Conservation (phyloP, 2,113 vertebrate species). For the Ammodytes dubius region DNA sequence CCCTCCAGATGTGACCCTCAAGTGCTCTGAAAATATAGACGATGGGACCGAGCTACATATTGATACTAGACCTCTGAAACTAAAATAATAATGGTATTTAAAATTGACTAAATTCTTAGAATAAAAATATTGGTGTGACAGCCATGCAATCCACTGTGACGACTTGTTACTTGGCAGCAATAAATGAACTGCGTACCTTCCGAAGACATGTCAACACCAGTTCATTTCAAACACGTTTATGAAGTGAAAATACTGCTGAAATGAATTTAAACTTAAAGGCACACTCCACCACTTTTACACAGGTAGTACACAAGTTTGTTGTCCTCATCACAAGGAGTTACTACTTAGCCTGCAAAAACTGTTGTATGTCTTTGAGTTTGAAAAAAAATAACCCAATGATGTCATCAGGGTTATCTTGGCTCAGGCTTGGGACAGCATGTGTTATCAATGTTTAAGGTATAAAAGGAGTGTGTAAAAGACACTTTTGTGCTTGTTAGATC, state of each 20-base stretch:
- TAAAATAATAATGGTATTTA: no score
- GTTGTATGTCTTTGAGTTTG: not conserved
- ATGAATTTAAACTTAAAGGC: not conserved
- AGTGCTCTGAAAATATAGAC: not conserved
- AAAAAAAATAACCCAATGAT: not conserved
- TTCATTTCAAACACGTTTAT: not conserved
- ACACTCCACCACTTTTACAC: not conserved
- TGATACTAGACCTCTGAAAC: no score
- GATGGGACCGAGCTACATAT: not conserved
- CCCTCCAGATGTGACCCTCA: constrained; percentile 49
- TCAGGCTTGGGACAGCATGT: no score
- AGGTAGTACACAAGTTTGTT: not conserved
- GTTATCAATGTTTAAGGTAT: no score
- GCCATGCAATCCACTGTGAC: no score
- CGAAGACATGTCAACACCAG: no score
- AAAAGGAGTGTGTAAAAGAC: not conserved
- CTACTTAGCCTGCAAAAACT: not conserved
- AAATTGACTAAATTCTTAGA: no score
- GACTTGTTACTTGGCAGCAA: no score
- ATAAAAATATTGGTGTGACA: no score
- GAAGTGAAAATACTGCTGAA: not conserved
- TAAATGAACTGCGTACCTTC: no score
- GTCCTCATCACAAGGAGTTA: not conserved
- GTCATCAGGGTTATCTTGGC: not conserved
- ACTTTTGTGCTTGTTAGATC: not conserved